These are phyloP conservation scores for Microplitis deprimator DNA, from an alignment of 2,888 invertebrate genomes.

Conservation along the genomic window DNA sequence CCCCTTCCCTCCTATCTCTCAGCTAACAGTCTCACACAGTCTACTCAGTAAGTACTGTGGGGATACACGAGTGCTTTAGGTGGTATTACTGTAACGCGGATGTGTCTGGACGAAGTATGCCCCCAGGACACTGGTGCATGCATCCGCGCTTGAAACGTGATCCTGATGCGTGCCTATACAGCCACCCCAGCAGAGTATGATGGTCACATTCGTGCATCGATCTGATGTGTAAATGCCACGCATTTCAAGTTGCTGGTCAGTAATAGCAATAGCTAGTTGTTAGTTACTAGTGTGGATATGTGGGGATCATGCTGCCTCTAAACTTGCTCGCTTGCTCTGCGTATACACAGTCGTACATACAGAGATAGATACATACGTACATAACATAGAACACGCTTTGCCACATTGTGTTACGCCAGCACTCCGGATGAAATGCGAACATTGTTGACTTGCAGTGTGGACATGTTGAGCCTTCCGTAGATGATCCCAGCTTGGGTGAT, in stretches of 20 bases:
- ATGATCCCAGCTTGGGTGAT: not conserved
- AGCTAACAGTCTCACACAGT: not conserved
- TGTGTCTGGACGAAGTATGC: conserved; percentile 33
- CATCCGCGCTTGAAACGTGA: conserved; percentile 21
- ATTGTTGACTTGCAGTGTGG: conserved; percentile 16
- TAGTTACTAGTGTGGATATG: not conserved
- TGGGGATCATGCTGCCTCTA: not conserved
- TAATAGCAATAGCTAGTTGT: too few relatives aligned
- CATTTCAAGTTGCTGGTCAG: not conserved
- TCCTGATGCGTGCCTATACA: conserved; percentile 15
- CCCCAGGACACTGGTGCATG: conserved; percentile 16
- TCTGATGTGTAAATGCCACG: conserved; percentile 25
- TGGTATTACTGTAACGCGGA: conserved; percentile 44
- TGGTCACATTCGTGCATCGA: conserved; percentile 8
- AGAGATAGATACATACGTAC: not conserved
- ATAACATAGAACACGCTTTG: conserved; percentile 11
- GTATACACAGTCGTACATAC: not conserved
- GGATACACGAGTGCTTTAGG: conserved; percentile 34
- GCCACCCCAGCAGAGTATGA: not conserved
- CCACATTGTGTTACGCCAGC: conserved; percentile 1
- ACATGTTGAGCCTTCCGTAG: conserved; percentile 12
- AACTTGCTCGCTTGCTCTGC: not conserved
- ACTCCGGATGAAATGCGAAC: not conserved
- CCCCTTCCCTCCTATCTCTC: conserved; percentile 28
- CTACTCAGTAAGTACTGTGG: conserved; percentile 46